Evolutionary conservation across 2,888 invertebrate genomes (phyloP).

Genomic region (Pachymerium ferrugineum): DNA sequence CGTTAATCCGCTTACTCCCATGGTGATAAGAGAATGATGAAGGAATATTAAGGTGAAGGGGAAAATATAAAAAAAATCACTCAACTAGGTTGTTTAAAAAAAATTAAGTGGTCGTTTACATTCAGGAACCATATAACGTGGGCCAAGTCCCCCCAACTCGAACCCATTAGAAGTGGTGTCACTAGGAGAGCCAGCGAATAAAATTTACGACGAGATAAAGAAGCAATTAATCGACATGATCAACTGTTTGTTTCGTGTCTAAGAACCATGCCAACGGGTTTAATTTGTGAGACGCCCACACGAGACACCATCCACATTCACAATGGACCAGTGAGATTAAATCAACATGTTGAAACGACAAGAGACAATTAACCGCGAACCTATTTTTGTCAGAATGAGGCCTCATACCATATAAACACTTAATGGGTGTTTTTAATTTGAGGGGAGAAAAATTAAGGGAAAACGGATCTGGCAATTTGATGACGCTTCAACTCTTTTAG

Average conservation of each 20-base stretch:
- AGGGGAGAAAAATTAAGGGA: too few relatives aligned
- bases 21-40: neutral
- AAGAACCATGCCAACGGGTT: constrained; percentile 18
- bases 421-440: too few relatives aligned
- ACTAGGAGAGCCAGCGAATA: constrained; percentile 5
- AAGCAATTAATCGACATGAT: constrained; percentile 14
- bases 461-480: too few relatives aligned
- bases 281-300: constrained; percentile 21
- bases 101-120: neutral
- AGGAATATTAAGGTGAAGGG: neutral
- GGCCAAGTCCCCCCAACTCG: neutral
- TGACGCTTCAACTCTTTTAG: neutral
- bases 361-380: neutral
- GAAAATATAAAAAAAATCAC: neutral
- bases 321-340: constrained; percentile 4
- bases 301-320: constrained; percentile 9
- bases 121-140: neutral
- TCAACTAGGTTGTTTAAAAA: neutral
- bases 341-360: constrained; percentile 17
- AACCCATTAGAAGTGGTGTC: constrained; percentile 10
- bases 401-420: neutral
- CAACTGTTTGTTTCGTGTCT: constrained; percentile 21
- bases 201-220: constrained; percentile 21
- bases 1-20: neutral
- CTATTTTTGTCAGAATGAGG: neutral